These are phyloP conservation scores for Sphenopsis melanotis DNA, from an alignment of 2,797 vertebrate species.

Conservation along the genomic window DNA sequence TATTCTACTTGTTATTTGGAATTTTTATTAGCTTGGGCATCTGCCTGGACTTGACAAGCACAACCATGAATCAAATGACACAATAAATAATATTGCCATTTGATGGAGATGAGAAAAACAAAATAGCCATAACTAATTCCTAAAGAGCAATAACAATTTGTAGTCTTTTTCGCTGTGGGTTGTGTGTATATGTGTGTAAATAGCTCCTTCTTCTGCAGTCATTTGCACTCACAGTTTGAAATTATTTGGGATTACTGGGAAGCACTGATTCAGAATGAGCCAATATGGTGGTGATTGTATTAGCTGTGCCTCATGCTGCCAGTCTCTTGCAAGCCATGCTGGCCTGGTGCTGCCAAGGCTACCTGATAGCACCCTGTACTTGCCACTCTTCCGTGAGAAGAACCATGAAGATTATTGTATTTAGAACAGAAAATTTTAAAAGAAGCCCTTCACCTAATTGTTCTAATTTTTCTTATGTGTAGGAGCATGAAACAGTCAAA, in stretches of 20 bases:
- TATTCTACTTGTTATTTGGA: background rate
- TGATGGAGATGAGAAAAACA: background rate
- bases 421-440: background rate
- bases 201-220: background rate
- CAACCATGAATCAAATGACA: background rate
- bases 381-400: background rate
- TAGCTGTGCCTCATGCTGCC: background rate
- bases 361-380: background rate
- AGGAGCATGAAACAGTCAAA: background rate
- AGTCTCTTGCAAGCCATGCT: fast-evolving
- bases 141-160: background rate
- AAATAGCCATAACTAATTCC: background rate
- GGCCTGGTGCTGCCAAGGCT: background rate
- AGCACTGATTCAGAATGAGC: background rate
- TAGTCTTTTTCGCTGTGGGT: background rate
- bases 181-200: background rate
- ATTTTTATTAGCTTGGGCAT: background rate
- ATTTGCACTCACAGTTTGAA: background rate
- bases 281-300: background rate
- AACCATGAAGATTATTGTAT: background rate
- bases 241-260: background rate
- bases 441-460: background rate
- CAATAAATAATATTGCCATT: background rate
- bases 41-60: background rate
- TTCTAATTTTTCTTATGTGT: background rate